Evolutionary conservation across 1,140 invertebrate genomes (phyloP), one percentile per base, ranked within the genome.

Genomic region (Drosophila seguyi): DNA sequence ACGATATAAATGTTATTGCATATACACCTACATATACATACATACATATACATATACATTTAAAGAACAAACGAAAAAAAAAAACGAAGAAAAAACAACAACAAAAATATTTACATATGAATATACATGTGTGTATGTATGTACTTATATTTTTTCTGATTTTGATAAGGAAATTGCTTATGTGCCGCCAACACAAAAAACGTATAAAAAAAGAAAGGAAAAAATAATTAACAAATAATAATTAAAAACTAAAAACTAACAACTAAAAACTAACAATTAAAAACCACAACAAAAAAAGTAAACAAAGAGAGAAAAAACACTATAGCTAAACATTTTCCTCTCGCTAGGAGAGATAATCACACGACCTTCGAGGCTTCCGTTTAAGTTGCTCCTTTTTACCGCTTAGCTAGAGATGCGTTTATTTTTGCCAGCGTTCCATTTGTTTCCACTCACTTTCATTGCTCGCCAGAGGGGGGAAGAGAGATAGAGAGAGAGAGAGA

Each of bases 1-100:
- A 87, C 27, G 62, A 87, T 87, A 79, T 86, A 78, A 88, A 88
- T 87, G 84, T 87, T 87, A 84, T 88, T 88, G 84, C 84, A 88
- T 87, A 88, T 87, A 84, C 85, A 88, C 65, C 27, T 56, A 87
- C 59, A 87, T 61, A 76, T 73, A 81, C 57, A 78, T 73, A 81
- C 57, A 78, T 61, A 53, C 31, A 53, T 34, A 52, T 52, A 66
- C 48, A 52, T 52, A 66, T 76, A 75, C 69, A 67, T 75, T 60
- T 50, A 58, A 59, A 47, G 44, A 72, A 71, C 52, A 48, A 65
- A 53, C 29, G 6, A 36, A 36, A 41, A 59, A 20, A 6, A 10
- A 16, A 16, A 29, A 1, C 3, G 3, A 27, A 27, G n/a, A 5
- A n/a, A 47, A 25, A 47, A 47, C 42, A 48, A 22, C 47, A 52